Percentiles rank a stretch among this genome's conserved stretches.
phyloP scores from a whole-genome alignment of 2,888 invertebrate species.

The Galeruca laticollis region DNA sequence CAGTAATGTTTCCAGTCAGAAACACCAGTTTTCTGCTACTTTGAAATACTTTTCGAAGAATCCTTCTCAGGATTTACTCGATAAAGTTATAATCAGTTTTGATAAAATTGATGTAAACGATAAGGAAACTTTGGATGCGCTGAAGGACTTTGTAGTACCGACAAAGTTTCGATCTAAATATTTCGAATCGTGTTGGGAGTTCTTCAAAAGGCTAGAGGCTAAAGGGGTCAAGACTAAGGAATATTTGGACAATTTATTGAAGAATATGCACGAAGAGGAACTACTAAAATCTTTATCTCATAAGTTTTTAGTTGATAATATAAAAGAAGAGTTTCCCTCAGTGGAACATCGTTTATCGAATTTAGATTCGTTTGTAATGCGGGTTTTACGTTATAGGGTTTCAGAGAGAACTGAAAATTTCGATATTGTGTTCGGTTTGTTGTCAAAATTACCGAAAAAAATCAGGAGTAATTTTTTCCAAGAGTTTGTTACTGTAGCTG shows the following conservation, averaged over 20 bases:
- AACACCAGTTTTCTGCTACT: slow-evolving; percentile 45
- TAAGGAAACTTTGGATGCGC: slow-evolving; percentile 40
- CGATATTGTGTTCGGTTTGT: slow-evolving; percentile 15
- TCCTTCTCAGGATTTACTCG: slow-evolving; percentile 40
- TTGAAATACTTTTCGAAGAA: slow-evolving; percentile 50
- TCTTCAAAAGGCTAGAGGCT: slow-evolving; percentile 38
- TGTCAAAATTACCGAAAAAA: background rate
- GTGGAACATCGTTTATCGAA: background rate
- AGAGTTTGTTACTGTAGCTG: background rate
- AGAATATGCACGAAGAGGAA: slow-evolving; percentile 15
- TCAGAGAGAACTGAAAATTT: slow-evolving; percentile 29
- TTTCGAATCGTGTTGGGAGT: slow-evolving; percentile 45
- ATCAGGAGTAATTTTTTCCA: background rate
- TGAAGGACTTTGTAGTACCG: slow-evolving; percentile 40
- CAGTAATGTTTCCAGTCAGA: slow-evolving; percentile 43
- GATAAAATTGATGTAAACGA: slow-evolving; percentile 45
- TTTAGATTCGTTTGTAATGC: slow-evolving; percentile 16
- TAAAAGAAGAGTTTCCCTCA: slow-evolving; percentile 25
- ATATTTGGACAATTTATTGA: slow-evolving; percentile 23
- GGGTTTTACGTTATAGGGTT: slow-evolving; percentile 24
- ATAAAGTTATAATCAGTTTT: slow-evolving; percentile 43
- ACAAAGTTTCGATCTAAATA: slow-evolving; percentile 37
- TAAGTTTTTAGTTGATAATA: slow-evolving; percentile 23
- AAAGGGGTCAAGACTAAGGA: slow-evolving; percentile 30
- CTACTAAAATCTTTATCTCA: slow-evolving; percentile 12